A percentile compares a stretch with the other conserved stretches of the same genome.
These are phyloP conservation scores for Lampropteryx suffumata DNA, from an alignment of 2,888 invertebrate species.

Conservation along the genomic window DNA sequence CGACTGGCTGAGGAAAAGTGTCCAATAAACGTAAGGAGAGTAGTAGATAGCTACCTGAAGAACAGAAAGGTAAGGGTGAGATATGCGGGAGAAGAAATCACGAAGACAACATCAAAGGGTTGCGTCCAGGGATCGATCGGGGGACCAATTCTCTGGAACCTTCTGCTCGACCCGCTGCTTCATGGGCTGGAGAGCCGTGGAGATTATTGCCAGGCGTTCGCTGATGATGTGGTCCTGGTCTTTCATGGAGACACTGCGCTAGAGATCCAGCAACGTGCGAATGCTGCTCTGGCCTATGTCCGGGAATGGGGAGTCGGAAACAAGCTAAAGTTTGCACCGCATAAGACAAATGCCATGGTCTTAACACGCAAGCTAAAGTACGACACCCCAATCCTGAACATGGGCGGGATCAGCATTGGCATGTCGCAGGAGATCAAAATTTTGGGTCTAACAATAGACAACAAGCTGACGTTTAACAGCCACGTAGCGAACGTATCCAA, in stretches of 20 bases:
- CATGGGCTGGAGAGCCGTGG: not conserved
- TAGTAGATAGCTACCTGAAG: not conserved
- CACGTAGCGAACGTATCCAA: not conserved
- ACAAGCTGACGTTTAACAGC: slow-evolving; percentile 6
- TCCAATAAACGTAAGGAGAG: not conserved
- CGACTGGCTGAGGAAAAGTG: not conserved
- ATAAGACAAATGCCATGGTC: not conserved
- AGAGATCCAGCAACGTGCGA: not conserved
- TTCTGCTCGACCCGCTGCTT: not conserved
- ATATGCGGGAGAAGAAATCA: not conserved
- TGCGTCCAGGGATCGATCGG: not conserved
- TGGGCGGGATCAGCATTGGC: slow-evolving; percentile 5
- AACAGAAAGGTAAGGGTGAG: not conserved
- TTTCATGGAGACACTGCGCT: not conserved
- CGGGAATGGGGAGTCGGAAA: not conserved
- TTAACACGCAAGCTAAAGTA: not conserved
- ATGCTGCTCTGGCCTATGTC: not conserved
- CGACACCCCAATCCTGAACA: not conserved
- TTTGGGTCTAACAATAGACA: slow-evolving; percentile 8
- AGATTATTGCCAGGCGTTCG: not conserved
- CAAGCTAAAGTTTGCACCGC: not conserved
- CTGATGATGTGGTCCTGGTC: not conserved
- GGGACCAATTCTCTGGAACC: not conserved
- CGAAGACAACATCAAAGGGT: not conserved
- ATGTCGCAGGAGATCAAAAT: slow-evolving; percentile 1